Base-by-base conservation (phyloP, 2,888 invertebrate genomes). In the Trissoscelio sp. region DNA sequence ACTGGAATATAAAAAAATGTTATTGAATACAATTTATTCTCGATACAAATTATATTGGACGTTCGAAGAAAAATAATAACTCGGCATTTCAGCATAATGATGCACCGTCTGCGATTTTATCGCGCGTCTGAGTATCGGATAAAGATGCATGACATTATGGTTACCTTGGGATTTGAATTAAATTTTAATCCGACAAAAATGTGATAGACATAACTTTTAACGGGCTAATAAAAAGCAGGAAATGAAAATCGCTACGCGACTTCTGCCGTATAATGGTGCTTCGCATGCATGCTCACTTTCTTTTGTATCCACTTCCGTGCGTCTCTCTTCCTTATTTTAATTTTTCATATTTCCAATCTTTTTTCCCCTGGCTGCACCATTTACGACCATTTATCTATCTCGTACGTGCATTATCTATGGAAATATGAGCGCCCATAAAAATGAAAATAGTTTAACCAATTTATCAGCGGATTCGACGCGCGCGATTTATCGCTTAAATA, bases 161-260 rank as follows among this genome's bases (percentile, higher is more conserved):
- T 72, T 72, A 67, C 28, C 75, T n/a, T 18, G 81, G 81, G 77
- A 81, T 81, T 81, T 72, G 84, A 84, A 85, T 86, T 86, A 87
- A 88, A 88, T 86, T 87, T 88, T 88, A 89, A 89, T 88, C 88
- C 87, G 87, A 86, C 86, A 86, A 87, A 88, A 89, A 88, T 86
- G 87, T 81, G 85, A 83, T 85, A 81, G 80, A 82, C 87, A 86
- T 89, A 88, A 88, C 88, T 88, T 88, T 88, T 88, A 88, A 88
- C 86, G 86, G 85, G 83, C 84, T 85, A 86, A 88, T 89, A 88
- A 88, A 88, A 87, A 85, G 84, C 74, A 85, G 87, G 86, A 88
- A 88, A 88, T 88, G 87, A 88, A 88, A 89, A 88, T 88, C 85
- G 83, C 80, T 81, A 79, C 58, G 66, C 67, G 74, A 74, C 74